Evolutionary conservation across 2,797 vertebrate species (phyloP), one percentile per base, ranked within the genome.

Genomic region (Sciaenops ocellatus): DNA sequence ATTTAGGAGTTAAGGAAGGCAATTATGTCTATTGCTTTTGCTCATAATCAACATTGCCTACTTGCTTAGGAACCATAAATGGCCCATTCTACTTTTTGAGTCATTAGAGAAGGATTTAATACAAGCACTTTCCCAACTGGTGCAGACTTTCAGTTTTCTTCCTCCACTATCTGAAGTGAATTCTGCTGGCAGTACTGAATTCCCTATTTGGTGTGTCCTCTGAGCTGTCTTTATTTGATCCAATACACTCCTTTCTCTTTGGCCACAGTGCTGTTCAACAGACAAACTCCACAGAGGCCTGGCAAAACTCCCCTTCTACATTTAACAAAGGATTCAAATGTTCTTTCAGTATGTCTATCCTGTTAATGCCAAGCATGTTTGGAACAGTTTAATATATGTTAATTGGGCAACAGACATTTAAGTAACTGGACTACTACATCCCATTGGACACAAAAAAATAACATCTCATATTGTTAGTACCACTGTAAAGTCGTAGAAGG

Each of bases 41-140:
- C 63, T 73, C 17, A 38, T 55, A 48, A 69, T 63, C 70, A 34
- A 41, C 51, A 30, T 17, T 28, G 13, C 59, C 51, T 18, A 48
- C 42, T 64, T 55, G 48, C 57, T 41, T 18, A 13, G 42, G 60
- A 42, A 50, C 75, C n/a, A 41, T n/a, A n/a, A 24, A 17, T 3
- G 4, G 10, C 15, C 22, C 42, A 17, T 66, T 66, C 15, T 54
- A 66, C 47, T 38, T 15, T 38, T 7, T 44, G n/a, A 52, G 26
- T 55, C 13, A 47, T 48, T 42, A 17, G 66, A 64, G 60, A 34
- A 44, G 5, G 65, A 64, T 51, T 64, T 52, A 48, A 64, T 22
- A 16, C 12, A n/a, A 42, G n/a, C 16, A 9, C 13, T 46, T 60
- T 61, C 17, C 42, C 41, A 47, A 20, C 20, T 41, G 34, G 18